These are phyloP conservation scores for Caenorhabditis sulstoni DNA, from an alignment of 2,888 invertebrate genomes.

Conservation along the genomic window DNA sequence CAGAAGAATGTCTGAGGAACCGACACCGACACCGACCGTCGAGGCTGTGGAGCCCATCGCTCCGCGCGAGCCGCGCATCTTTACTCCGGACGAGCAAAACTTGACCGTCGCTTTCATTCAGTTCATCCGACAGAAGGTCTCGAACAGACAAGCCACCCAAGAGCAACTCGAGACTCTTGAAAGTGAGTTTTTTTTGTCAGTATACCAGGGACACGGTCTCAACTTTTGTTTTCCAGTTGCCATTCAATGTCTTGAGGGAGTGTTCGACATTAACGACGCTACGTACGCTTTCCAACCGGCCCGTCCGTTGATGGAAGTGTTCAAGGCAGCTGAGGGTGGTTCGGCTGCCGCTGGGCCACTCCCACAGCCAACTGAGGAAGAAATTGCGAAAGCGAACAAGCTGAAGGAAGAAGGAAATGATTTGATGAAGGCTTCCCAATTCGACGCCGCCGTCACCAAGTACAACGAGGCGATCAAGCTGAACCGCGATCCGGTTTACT, in stretches of 20 bases:
- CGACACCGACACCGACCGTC: not conserved
- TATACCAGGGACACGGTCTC: too few species aligned
- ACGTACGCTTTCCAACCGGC: constrained; percentile 81
- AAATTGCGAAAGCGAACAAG: constrained; percentile 86
- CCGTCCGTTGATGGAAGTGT: constrained; percentile 82
- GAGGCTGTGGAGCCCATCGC: constrained; percentile 1
- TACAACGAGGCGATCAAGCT: constrained; percentile 92
- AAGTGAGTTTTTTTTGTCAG: constrained; percentile 64
- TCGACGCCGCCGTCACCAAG: constrained; percentile 88
- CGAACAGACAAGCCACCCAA: constrained; percentile 70
- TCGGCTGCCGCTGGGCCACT: constrained; percentile 68
- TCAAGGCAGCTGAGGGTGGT: constrained; percentile 80
- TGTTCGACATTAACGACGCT: constrained; percentile 86
- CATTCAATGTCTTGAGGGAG: constrained; percentile 91
- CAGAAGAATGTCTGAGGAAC: constrained; percentile 24
- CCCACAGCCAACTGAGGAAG: constrained; percentile 80
- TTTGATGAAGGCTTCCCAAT: constrained; percentile 89
- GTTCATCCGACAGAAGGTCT: constrained; percentile 78
- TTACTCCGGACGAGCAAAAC: constrained; percentile 72
- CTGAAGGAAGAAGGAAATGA: constrained; percentile 86
- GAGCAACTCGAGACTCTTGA: constrained; percentile 78
- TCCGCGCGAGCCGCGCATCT: constrained; percentile 18
- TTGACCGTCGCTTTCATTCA: constrained; percentile 78
- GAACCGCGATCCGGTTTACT: constrained; percentile 92
- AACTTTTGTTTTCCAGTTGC: constrained; percentile 85